Conservation (phyloP, 2,113 vertebrate genomes). For the Glaucidium brasilianum region DNA sequence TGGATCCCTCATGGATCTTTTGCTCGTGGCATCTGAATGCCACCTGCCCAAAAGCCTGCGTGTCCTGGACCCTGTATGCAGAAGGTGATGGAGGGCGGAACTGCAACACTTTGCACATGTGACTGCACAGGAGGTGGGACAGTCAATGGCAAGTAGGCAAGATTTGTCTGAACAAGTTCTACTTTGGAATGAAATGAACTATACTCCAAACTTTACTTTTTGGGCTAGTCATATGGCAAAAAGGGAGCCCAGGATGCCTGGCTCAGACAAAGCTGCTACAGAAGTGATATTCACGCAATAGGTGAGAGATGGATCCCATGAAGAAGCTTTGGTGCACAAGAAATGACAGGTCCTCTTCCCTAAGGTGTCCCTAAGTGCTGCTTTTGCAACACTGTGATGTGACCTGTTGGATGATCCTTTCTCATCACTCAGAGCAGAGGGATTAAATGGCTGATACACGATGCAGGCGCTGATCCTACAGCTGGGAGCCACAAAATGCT, state of each 20-base stretch:
- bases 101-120: neutral
- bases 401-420: neutral
- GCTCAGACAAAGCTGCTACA: neutral
- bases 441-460: accelerated
- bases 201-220: neutral
- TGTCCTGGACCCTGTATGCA: neutral
- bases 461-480: neutral
- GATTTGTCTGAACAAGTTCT: neutral
- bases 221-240: neutral
- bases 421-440: neutral
- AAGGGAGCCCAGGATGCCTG: neutral
- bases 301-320: accelerated
- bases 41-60: neutral
- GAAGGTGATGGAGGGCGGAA: neutral
- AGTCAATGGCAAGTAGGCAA: neutral
- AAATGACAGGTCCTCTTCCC: neutral
- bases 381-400: neutral
- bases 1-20: neutral
- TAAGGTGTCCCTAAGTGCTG: neutral
- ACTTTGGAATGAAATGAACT: neutral
- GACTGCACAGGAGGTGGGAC: neutral
- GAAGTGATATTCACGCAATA: accelerated
- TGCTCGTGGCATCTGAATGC: neutral
- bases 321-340: neutral
- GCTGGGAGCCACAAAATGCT: neutral